Evolutionary conservation across 2,797 vertebrate genomes (phyloP).

Genomic region (Gobionotothen gibberifrons): DNA sequence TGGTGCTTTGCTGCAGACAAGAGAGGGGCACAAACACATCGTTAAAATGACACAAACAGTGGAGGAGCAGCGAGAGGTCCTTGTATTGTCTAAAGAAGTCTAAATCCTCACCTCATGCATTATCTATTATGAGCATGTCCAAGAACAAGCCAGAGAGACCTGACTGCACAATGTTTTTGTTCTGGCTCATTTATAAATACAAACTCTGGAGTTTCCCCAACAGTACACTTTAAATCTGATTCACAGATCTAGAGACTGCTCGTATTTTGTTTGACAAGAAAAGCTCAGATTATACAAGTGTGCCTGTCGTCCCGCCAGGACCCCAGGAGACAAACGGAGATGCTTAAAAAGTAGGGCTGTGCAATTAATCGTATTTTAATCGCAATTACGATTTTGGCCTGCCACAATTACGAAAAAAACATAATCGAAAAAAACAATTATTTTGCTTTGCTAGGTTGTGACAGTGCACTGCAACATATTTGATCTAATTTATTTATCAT

Average conservation of each 20-base stretch:
- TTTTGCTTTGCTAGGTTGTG: too few relatives aligned
- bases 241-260: constrained; percentile 7
- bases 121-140: constrained; percentile 9
- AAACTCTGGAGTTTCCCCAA: neutral
- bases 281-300: constrained; percentile 18
- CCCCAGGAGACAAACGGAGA: neutral
- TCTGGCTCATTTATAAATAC: constrained; percentile 30
- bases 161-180: constrained; percentile 15
- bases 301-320: neutral
- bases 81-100: neutral
- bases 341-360: too few relatives aligned
- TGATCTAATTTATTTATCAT: too few relatives aligned
- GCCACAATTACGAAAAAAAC: too few relatives aligned
- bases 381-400: too few relatives aligned
- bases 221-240: constrained; percentile 19
- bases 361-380: too few relatives aligned
- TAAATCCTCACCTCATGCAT: constrained; percentile 17
- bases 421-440: too few relatives aligned
- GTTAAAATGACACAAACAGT: neutral
- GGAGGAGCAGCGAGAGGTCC: neutral
- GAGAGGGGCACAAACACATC: constrained; percentile 10
- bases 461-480: too few relatives aligned
- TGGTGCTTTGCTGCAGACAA: constrained; percentile 93
- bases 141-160: constrained; percentile 7
- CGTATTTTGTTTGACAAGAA: constrained; percentile 20